Evolutionary conservation across 2,797 vertebrate genomes (phyloP), one percentile per base, ranked within the genome.

Genomic region (Pitangus sulphuratus): DNA sequence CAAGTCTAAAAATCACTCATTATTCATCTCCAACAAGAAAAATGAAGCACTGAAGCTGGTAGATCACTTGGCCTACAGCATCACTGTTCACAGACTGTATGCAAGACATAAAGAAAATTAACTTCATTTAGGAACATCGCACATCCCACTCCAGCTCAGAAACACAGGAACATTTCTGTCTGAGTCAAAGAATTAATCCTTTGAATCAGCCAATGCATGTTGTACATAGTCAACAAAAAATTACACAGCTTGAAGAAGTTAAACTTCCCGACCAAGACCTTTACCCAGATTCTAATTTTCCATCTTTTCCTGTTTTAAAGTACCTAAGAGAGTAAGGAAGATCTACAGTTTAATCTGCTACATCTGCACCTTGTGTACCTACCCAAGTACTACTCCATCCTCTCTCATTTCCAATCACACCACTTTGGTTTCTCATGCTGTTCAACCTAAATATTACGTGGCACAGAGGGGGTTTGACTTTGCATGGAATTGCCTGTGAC

Each of bases 1-100:
- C 31, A 64, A 39, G 26, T 87, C 56, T 77, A 86, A 96, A 96
- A 94, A 95, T 7, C 54, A 81, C 17, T n/a, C 15, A 89, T 81
- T 57, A 76, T 77, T 86, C 84, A 71, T 72, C 79, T 91, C 51
- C 65, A 64, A 64, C 19, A 58, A 90, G 54, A 65, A 77, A 96
- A 71, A 65, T 7, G 18, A 70, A 82, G 44, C 76, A 84, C 28
- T 26, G 20, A 48, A 77, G 48, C 79, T 5, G 60, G 65, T 19
- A 37, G 25, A 47, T 83, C 47, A 37, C 57, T 57, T 35, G 72
- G 65, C n/a, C 64, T 86, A 33, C 60, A 95, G 53, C 44, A 61
- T 6, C 70, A 42, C 57, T 58, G 37, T 56, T 90, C 81, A 75
- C 33, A 66, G 48, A 66, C 40, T 35, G 30, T 20, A 58, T 31